Base-by-base conservation (phyloP, 2,113 vertebrate species). In the Puntigrus tetrazona region DNA sequence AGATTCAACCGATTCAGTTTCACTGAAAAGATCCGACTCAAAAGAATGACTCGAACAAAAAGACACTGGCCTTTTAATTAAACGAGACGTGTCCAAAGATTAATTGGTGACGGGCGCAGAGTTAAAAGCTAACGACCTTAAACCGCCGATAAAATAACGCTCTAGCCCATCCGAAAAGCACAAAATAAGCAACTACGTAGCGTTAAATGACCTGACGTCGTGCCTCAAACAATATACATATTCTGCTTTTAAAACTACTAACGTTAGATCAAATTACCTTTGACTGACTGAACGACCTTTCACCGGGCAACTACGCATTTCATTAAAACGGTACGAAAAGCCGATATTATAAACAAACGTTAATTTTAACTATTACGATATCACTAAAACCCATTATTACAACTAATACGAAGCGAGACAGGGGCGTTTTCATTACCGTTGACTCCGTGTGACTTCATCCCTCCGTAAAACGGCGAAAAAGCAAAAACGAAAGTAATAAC, bases 401-500 rank as follows among this genome's bases (percentile, higher is more conserved):
- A 69, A 38, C 31, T 34, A 36, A 69, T 20, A 38, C 8, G 38
- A 22, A n/a, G 7, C 9, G 22, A 13, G 29, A 34, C 5, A 20
- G 18, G 18, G 3, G 14, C 27, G 2, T 63, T 63, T 63, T 25
- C 27, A 36, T 36, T 77, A 77, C 74, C 74, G 4, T 22, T 31
- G 18, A 11, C 8, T 16, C 5, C 3, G 73, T 11, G 3, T n/a
- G 74, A 1, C 10, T 77, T 52, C 74, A 77, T 76, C 45, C 52
- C 5, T 3, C 5, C 14, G n/a, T 9, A 0, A 16, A 6, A 22
- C 7, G 7, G 16, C 1, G 0, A 22, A 18, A 36, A 13, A 2
- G 4, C 4, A 1, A 34, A 31, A 76, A 18, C 27, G 45, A 76
- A 76, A 75, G 45, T 74, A 43, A n/a, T 47, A 16, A 5, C 14